Evolutionary conservation across 2,113 vertebrate genomes (phyloP).

Genomic region (Progne subis): DNA sequence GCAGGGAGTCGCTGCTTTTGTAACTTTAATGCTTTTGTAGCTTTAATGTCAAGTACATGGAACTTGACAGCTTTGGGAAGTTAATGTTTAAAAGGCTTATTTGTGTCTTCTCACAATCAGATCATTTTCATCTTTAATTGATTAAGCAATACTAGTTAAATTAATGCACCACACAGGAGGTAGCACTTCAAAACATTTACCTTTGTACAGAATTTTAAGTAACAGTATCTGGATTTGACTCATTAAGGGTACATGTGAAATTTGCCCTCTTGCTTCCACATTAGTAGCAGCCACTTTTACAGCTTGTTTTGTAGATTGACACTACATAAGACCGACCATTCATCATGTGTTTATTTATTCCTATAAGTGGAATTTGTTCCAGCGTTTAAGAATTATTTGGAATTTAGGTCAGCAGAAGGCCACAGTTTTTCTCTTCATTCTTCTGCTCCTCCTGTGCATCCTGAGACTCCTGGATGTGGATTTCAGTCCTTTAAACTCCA

Average conservation of each 20-base stretch:
- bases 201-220: background rate
- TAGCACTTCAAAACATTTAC: background rate
- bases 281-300: background rate
- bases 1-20: slow-evolving; percentile 3
- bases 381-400: background rate
- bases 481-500: background rate
- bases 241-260: background rate
- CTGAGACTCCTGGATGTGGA: background rate
- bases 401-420: background rate
- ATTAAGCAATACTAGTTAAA: background rate
- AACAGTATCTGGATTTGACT: background rate
- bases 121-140: background rate
- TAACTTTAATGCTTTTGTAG: slow-evolving; percentile 12
- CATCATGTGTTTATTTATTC: background rate
- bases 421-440: background rate
- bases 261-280: background rate
- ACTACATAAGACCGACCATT: fast-evolving
- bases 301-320: background rate
- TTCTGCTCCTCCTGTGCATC: background rate
- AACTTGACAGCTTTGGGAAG: background rate
- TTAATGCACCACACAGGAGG: background rate
- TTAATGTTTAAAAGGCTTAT: background rate
- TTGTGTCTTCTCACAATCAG: background rate
- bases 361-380: background rate
- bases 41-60: background rate